Evolutionary conservation across 2,888 invertebrate species (phyloP), one percentile per base, ranked within the genome.

Genomic region (Agonum fuliginosum): DNA sequence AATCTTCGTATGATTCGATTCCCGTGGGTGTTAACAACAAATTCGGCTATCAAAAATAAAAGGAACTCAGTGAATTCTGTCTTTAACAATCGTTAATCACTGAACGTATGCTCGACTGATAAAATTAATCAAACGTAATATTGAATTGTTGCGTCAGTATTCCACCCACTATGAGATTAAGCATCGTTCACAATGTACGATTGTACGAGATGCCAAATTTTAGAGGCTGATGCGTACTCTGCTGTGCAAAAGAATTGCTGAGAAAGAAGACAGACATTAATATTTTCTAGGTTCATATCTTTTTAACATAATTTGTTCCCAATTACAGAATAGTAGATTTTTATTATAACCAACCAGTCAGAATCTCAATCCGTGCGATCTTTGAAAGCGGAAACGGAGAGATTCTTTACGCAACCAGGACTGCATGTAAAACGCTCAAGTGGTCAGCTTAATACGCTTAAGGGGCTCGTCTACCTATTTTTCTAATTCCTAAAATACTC

Each of bases 11-110:
- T n/a, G 37, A 10, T 37, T 37, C 12, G 20, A 48, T 54, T 12
- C n/a, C n/a, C 24, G 58, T 62, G 17, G 58, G 58, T 4, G 58
- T 34, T 12, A 62, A 54, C 54, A 54, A 54, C 58, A 62, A 62
- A 62, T 62, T 62, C 30, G 30, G 30, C 58, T 62, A 62, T 62
- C 58, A 62, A 30, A 54, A 54, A 54, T 54, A 54, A 54, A 54
- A 54, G 24, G 24, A 54, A 54, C 22, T 24, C 54, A 30, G 30
- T 30, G 30, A 17, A 62, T 62, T 62, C 58, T 62, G 27, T 62
- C 58, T 30, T 27, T 30, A 17, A 27, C 14, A 30, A 62, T 62
- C 58, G 58, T 62, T 62, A 62, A 62, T 62, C 58, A 62, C 12
- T 46, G 46, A 37, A 54, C 12, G 54, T 54, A 19, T 14, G 20